These are phyloP conservation scores for Pseudeuparius sepicola DNA, from an alignment of 2,888 invertebrate genomes.

Conservation along the genomic window DNA sequence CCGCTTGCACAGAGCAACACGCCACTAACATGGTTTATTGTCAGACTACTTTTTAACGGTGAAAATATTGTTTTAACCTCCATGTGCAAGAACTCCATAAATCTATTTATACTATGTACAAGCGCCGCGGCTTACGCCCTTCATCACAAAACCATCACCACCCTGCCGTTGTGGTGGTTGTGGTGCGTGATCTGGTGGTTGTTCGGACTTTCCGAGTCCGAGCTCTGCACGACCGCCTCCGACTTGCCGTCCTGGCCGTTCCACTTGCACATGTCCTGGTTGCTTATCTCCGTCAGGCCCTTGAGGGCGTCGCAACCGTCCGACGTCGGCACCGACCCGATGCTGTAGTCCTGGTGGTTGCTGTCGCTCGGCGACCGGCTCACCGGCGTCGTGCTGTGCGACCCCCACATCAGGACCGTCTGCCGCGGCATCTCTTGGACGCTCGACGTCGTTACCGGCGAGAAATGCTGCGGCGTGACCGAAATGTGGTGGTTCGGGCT, in stretches of 20 bases:
- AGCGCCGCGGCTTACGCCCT: too few relatives aligned
- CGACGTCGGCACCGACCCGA: constrained; percentile 19
- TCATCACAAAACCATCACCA: constrained; percentile 43
- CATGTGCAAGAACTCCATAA: too few relatives aligned
- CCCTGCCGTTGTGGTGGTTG: constrained; percentile 38
- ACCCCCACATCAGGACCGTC: constrained; percentile 90
- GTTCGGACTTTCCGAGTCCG: constrained; percentile 36
- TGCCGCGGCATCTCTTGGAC: constrained; percentile 57
- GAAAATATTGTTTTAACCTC: too few relatives aligned
- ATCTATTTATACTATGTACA: too few relatives aligned
- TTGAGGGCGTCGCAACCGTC: constrained; percentile 34
- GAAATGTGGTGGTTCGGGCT: constrained; percentile 27
- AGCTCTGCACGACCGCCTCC: constrained; percentile 29
- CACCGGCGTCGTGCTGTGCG: constrained; percentile 32
- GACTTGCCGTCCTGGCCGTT: constrained; percentile 31
- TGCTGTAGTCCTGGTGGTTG: not conserved
- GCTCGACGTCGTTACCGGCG: constrained; percentile 30
- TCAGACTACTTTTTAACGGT: too few relatives aligned
- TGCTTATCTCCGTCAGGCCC: constrained; percentile 34
- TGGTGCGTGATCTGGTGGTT: constrained; percentile 35
- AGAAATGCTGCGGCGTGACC: constrained; percentile 35
- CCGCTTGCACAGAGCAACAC: too few relatives aligned
- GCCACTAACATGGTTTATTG: too few relatives aligned
- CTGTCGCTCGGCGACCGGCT: constrained; percentile 27
- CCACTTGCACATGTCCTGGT: constrained; percentile 37